phyloP scores from a whole-genome alignment of 2,888 invertebrate genomes.

The Campaea margaritaria region DNA sequence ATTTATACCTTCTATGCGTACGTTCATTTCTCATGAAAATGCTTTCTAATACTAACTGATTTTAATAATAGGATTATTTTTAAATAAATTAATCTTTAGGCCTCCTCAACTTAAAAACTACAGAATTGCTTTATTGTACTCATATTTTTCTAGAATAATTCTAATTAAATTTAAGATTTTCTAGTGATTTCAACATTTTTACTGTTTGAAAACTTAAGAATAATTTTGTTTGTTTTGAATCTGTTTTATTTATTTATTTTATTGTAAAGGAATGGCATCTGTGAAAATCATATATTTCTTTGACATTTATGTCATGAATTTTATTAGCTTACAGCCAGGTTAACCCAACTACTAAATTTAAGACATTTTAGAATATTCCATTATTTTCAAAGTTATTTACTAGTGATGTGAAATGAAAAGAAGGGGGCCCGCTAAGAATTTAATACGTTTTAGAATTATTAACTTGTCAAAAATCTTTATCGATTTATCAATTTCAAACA shows the following conservation, averaged over 20 bases:
- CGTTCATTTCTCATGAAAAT: conserved; percentile 37
- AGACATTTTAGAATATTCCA: no score
- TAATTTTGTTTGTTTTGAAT: background rate
- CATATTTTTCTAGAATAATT: conserved; percentile 59
- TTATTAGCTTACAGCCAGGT: no score
- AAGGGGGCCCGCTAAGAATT: no score
- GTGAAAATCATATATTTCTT: background rate
- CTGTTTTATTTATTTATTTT: background rate
- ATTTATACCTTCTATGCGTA: conserved; percentile 1
- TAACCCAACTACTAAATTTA: no score
- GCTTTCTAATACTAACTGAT: conserved; percentile 44
- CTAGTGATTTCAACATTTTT: conserved; percentile 9
- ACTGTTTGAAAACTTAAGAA: background rate
- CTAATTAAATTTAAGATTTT: conserved; percentile 33
- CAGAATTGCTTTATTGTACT: conserved; percentile 77
- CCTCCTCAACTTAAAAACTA: conserved; percentile 58
- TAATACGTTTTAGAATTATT: no score
- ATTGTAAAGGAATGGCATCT: background rate
- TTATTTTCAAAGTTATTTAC: no score
- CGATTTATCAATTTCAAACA: conserved; percentile 28
- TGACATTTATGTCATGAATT: background rate
- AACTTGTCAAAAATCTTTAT: background rate
- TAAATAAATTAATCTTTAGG: conserved; percentile 62
- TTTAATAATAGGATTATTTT: conserved; percentile 37
- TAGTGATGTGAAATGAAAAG: no score